phyloP scores from a whole-genome alignment of 2,113 vertebrate genomes.

The Cheilinus undulatus region DNA sequence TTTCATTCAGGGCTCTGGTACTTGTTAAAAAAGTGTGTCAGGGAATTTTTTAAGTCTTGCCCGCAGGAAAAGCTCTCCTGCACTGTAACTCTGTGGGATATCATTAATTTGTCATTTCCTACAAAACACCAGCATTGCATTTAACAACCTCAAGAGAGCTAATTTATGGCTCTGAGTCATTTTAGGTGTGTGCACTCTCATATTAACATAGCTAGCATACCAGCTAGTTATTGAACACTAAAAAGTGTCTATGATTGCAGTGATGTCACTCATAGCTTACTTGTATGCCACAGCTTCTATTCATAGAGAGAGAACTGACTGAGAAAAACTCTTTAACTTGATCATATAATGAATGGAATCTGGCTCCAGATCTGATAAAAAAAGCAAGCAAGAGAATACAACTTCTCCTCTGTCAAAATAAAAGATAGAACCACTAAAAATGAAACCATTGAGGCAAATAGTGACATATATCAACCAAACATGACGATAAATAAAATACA shows the following conservation, averaged over 20 bases:
- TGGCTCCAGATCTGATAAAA: neutral
- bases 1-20: slow-evolving; percentile 3
- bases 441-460: too few relatives aligned
- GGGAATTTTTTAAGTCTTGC: neutral
- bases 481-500: too few relatives aligned
- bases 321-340: neutral
- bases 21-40: neutral
- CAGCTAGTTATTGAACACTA: neutral
- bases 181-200: neutral
- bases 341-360: neutral
- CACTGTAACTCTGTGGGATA: neutral
- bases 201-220: neutral
- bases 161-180: slow-evolving; percentile 10
- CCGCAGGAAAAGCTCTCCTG: neutral
- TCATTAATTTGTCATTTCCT: neutral
- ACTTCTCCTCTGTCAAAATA: neutral
- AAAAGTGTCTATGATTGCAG: neutral
- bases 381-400: neutral
- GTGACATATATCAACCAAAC: too few relatives aligned
- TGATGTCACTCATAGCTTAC: slow-evolving; percentile 3
- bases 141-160: neutral
- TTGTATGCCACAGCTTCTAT: neutral
- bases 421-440: too few relatives aligned
- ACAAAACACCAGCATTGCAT: neutral
- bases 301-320: neutral